Conservation (phyloP, 1,140 invertebrate species). For the Goniozus legneri region DNA sequence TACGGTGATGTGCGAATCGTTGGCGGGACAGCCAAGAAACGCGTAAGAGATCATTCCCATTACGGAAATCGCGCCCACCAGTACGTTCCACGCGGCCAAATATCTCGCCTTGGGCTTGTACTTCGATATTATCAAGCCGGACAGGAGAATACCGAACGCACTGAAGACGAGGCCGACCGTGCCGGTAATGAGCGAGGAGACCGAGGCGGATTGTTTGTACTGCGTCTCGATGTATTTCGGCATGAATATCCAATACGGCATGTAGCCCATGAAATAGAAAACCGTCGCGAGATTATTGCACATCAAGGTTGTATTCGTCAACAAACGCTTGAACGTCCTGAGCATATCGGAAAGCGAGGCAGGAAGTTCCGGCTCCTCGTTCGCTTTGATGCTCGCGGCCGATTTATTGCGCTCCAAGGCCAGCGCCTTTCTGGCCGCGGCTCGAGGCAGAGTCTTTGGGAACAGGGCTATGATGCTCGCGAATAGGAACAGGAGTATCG, state of each 20-base stretch:
- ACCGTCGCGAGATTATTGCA: constrained; percentile 66
- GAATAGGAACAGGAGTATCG: constrained; percentile 61
- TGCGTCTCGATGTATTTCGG: constrained; percentile 76
- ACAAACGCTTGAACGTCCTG: constrained; percentile 60
- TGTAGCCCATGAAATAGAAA: constrained; percentile 69
- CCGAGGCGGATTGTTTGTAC: constrained; percentile 69
- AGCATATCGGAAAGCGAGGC: constrained; percentile 60
- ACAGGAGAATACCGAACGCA: constrained; percentile 67
- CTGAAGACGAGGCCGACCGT: constrained; percentile 69
- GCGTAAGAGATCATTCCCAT: constrained; percentile 65
- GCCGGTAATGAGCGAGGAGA: constrained; percentile 67
- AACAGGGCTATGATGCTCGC: constrained; percentile 64
- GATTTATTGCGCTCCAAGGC: constrained; percentile 48
- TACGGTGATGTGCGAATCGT: constrained; percentile 56
- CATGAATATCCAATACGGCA: constrained; percentile 73
- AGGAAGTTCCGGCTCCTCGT: constrained; percentile 42
- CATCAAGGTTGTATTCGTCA: constrained; percentile 65
- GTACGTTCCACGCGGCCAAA: constrained; percentile 71
- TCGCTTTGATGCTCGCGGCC: constrained; percentile 33
- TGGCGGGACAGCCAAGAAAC: constrained; percentile 66
- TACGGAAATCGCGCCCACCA: constrained; percentile 64
- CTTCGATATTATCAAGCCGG: constrained; percentile 66
- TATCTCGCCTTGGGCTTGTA: constrained; percentile 67
- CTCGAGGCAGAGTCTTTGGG: constrained; percentile 63
- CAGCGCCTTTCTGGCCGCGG: constrained; percentile 56